Percentiles rank a stretch among this genome's conserved stretches.
Evolutionary conservation across 2,888 invertebrate genomes (phyloP).

Genomic region (Conistra vaccinii): DNA sequence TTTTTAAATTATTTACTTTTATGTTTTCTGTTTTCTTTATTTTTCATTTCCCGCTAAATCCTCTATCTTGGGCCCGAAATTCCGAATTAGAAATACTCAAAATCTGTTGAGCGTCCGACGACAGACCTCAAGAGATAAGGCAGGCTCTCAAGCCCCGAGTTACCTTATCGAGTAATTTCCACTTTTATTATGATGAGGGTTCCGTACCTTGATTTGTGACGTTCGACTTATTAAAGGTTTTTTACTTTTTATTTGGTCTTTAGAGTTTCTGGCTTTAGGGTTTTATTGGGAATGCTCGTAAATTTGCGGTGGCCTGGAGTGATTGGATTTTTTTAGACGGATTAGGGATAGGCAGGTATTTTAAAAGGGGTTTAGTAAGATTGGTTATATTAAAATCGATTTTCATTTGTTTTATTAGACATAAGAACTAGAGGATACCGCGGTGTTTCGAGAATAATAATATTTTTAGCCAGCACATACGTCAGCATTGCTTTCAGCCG

Average conservation of each 20-base stretch:
- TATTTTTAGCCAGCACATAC: neutral
- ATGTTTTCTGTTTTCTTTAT: too few species aligned
- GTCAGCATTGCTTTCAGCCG: neutral
- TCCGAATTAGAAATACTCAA: constrained; percentile 36
- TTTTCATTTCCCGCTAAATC: constrained; percentile 9
- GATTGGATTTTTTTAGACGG: constrained; percentile 45
- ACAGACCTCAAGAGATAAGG: constrained; percentile 64
- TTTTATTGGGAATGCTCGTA: constrained; percentile 59
- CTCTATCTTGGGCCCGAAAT: constrained; percentile 31
- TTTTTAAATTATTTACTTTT: too few species aligned
- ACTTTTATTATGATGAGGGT: constrained; percentile 84
- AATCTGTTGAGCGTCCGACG: constrained; percentile 49
- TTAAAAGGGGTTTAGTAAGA: neutral
- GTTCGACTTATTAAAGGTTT: constrained; percentile 61
- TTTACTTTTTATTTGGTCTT: constrained; percentile 56
- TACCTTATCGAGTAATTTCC: constrained; percentile 69
- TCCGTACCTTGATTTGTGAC: constrained; percentile 74
- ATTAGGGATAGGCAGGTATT: constrained; percentile 15
- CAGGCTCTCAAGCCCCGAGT: constrained; percentile 62
- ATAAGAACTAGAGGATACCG: neutral
- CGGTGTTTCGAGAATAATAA: neutral
- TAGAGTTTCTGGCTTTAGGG: constrained; percentile 13
- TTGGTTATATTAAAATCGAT: neutral
- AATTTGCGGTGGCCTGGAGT: constrained; percentile 50
- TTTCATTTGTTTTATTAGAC: neutral